Base-by-base conservation (phyloP, 2,113 vertebrate species). In the Callocephalon fimbriatum region DNA sequence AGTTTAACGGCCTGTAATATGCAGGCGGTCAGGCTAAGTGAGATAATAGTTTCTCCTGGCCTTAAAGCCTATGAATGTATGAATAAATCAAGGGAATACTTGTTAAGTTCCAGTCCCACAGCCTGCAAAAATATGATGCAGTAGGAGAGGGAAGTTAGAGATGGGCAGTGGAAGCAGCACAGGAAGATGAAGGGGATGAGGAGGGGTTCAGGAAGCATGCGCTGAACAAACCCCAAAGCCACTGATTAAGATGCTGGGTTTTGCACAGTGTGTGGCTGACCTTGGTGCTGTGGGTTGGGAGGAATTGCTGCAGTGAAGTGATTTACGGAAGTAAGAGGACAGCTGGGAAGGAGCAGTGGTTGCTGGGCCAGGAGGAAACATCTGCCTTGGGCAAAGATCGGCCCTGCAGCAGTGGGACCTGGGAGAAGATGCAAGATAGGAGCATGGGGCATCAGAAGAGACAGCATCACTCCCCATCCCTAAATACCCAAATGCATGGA, bases 51-150 rank as follows among this genome's bases (percentile, higher is more conserved):
- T 86, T 82, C 84, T 92, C 44, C 92, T 80, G 67, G 63, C 59
- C 93, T 80, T 90, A 93, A 96, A 90, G 25, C 74, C 85, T 48
- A 38, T 66, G 92, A 94, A 79, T 20, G 27, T 44, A 86, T 45
- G 45, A 88, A 94, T 95, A 94, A 96, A 95, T 91, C 91, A 88
- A 58, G 42, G 74, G 25, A 75, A 86, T 37, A 15, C 48, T 79
- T 85, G 38, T 76, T 96, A 70, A 86, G 85, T 66, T 92, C 72
- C 91, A 84, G 72, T 51, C 38, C n/a, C 44, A 26, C 45, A 20
- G 74, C 18, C 65, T 56, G 40, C 7, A 80, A 83, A 86, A 66
- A 48, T 42, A 61, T 3, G 62, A 61, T 44, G 45, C 61, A 48
- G 61, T 40, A 31, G 5, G 4, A 77, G 45, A 59, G 42, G 63